A percentile compares a stretch with the other conserved stretches of the same genome.
Evolutionary conservation across 2,113 vertebrate genomes (phyloP).

Genomic region (Phodopus roborovskii): DNA sequence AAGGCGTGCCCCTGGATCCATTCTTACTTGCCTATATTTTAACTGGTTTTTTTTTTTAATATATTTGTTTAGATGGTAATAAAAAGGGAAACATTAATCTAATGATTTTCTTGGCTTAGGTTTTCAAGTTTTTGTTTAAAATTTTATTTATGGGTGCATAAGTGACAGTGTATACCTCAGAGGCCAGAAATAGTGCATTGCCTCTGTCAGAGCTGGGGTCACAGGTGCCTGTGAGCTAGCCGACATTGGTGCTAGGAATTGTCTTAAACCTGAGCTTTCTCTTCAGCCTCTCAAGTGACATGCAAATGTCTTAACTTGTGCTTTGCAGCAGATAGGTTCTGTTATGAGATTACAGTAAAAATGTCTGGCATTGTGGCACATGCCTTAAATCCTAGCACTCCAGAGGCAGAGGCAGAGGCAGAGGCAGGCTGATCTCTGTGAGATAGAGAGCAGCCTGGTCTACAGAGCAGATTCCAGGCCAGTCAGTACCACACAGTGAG

Average conservation of each 20-base stretch:
- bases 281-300: neutral
- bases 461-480: neutral
- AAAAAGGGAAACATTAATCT: neutral
- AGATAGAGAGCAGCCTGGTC: neutral
- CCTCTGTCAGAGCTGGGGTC: neutral
- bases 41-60: slow-evolving; percentile 36
- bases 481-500: too few species aligned
- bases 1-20: too few species aligned
- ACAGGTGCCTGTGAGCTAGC: neutral
- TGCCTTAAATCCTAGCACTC: neutral
- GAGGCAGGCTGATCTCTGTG: neutral
- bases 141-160: neutral
- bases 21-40: slow-evolving; percentile 21
- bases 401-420: neutral
- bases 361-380: neutral
- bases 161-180: neutral
- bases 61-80: neutral
- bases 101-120: neutral
- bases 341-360: slow-evolving; percentile 32
- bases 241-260: neutral
- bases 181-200: neutral
- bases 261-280: neutral
- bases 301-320: neutral
- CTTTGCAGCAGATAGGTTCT: neutral
- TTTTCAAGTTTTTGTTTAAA: neutral